Conservation (phyloP, 2,888 invertebrate species). For the Coelogynopora nodosa region DNA sequence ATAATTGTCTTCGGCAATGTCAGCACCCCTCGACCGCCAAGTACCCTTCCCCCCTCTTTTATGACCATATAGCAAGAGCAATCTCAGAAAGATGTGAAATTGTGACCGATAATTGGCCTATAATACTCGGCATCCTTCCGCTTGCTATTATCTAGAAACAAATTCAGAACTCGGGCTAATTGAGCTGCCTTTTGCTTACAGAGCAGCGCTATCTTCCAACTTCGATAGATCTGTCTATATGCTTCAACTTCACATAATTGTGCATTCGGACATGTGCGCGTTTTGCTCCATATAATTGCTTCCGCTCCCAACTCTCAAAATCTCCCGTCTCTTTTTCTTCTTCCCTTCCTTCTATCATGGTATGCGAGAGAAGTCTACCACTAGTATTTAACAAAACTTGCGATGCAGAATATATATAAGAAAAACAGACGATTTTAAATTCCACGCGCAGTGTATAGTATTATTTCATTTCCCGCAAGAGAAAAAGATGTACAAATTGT, state of each 20-base stretch:
- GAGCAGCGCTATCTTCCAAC: neutral
- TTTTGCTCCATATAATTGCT: slow-evolving; percentile 15
- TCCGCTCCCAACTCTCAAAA: neutral
- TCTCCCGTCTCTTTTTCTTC: neutral
- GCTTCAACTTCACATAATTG: slow-evolving; percentile 16
- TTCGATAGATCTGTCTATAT: slow-evolving; percentile 13
- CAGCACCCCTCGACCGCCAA: neutral
- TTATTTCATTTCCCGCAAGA: no score
- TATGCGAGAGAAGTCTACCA: no score
- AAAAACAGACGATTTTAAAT: no score
- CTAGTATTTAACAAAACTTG: no score
- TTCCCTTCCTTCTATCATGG: no score
- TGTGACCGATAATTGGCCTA: slow-evolving; percentile 6
- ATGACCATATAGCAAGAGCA: neutral
- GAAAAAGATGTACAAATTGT: no score
- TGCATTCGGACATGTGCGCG: neutral
- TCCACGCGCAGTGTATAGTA: no score
- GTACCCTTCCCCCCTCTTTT: neutral
- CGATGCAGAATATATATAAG: no score
- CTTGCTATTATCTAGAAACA: slow-evolving; percentile 12
- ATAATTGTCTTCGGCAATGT: slow-evolving; percentile 6
- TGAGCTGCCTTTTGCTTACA: neutral
- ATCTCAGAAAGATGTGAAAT: slow-evolving; percentile 1
- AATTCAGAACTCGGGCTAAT: slow-evolving; percentile 1
- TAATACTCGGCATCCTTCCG: slow-evolving; percentile 22